Base-by-base conservation (phyloP, 2,797 vertebrate genomes). In the Xiphophorus birchmanni region DNA sequence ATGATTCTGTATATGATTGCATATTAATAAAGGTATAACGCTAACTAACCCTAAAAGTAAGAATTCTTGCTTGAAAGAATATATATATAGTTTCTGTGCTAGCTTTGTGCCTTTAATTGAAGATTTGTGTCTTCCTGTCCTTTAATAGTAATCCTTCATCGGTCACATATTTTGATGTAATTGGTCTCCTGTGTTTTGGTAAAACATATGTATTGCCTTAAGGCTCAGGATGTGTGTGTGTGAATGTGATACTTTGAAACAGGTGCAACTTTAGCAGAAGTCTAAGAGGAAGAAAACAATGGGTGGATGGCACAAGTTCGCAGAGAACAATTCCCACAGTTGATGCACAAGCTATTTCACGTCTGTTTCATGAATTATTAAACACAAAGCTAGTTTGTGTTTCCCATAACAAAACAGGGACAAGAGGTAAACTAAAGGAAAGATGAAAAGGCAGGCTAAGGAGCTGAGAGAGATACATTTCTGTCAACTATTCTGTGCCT, bases 311-410 rank as follows among this genome's bases (percentile, higher is more conserved):
- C 88, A 83, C 9, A n/a, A 76, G 90, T 93, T 93, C 87, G 91
- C 71, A 42, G 74, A 81, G 78, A 87, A 84, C 71, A 79, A 91
- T 81, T 92, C 90, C 89, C 90, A 77, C 81, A 79, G 90, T 85
- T 88, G 86, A 89, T 91, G 91, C 85, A 81, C 79, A 32, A 87
- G 87, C 84, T 85, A 88, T 86, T 92, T 86, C 85, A 82, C 80
- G 81, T 88, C 86, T 92, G 92, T 87, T 92, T 85, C 91, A 93
- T 94, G 80, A 93, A 95, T 95, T 90, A 94, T 94, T 94, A 91
- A 95, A 82, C 72, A 54, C 29, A 75, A 79, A 75, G 74, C 88
- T 90, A 89, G 88, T 93, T 93, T 92, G 88, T 91, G 80, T 88
- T 89, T 65, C 48, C 58, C 76, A 87, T 72, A 89, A 91, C 86